phyloP scores from a whole-genome alignment of 2,113 vertebrate genomes.

The Emydura subglobosa region DNA sequence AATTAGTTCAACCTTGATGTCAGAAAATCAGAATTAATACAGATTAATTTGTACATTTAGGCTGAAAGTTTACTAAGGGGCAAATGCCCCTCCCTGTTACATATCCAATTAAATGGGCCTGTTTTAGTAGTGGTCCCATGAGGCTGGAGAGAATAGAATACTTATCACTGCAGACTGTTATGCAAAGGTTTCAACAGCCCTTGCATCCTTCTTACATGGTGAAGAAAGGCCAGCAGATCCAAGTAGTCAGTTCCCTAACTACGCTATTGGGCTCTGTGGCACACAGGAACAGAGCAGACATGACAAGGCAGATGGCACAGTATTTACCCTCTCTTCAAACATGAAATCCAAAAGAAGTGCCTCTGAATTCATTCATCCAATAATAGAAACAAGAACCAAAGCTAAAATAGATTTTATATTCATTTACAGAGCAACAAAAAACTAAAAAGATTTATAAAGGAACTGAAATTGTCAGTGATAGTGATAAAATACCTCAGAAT shows the following conservation, averaged over 20 bases:
- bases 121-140: not conserved
- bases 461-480: not conserved
- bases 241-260: not conserved
- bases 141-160: not conserved
- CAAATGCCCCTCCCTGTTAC: not conserved
- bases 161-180: not conserved
- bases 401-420: not conserved
- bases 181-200: not conserved
- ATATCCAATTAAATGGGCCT: not conserved
- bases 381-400: not conserved
- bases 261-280: not conserved
- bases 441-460: too few relatives aligned
- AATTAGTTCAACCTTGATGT: conserved; percentile 47
- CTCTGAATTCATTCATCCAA: not conserved
- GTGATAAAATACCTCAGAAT: not conserved
- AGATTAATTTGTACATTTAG: not conserved
- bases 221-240: not conserved
- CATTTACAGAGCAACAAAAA: too few relatives aligned
- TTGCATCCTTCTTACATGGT: not conserved
- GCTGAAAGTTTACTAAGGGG: conserved; percentile 28
- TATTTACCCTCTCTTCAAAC: not conserved
- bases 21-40: conserved; percentile 47
- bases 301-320: not conserved
- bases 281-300: not conserved
- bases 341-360: not conserved